These are phyloP conservation scores for Columba guinea DNA, from an alignment of 2,797 vertebrate genomes.

Conservation along the genomic window DNA sequence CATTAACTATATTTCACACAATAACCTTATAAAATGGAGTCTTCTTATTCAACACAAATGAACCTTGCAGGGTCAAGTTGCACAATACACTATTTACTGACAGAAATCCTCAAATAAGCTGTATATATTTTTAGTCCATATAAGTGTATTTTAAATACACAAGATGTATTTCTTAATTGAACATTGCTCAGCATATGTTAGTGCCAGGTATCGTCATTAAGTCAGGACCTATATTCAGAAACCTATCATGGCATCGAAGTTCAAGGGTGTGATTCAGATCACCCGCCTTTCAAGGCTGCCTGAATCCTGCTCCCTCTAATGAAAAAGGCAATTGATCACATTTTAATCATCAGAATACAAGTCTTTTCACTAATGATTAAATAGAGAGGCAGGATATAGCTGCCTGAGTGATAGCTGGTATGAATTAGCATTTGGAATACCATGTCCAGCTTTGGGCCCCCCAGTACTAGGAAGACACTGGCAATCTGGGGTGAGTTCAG, in stretches of 20 bases:
- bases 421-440: background rate
- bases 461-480: background rate
- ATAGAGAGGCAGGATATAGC: background rate
- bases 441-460: background rate
- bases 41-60: background rate
- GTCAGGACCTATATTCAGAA: background rate
- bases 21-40: background rate
- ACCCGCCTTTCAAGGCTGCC: background rate
- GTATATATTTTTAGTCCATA: background rate
- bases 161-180: background rate
- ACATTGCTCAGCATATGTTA: background rate
- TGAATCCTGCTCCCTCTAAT: background rate
- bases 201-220: background rate
- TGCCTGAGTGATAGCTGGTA: background rate
- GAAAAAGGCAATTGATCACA: background rate
- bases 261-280: background rate
- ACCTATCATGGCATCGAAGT: background rate
- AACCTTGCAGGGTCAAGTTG: background rate
- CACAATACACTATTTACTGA: background rate
- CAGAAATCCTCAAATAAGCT: background rate
- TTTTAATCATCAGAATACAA: background rate
- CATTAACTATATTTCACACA: background rate
- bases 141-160: background rate
- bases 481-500: background rate
- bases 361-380: background rate